These are phyloP conservation scores for Cheilosia soror DNA, from an alignment of 2,888 invertebrate species.

Conservation along the genomic window DNA sequence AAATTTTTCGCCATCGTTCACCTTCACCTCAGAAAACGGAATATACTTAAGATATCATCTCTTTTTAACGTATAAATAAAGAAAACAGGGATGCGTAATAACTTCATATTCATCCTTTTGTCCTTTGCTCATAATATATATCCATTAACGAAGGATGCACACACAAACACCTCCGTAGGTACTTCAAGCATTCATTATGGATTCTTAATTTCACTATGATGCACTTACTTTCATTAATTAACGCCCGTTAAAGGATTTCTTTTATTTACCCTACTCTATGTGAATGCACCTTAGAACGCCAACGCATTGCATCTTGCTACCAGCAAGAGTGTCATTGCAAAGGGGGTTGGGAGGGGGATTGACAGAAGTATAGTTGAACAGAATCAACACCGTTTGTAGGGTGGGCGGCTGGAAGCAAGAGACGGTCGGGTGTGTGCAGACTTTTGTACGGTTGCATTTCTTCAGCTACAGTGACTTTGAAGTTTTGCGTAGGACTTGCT, in stretches of 20 bases:
- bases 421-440: neutral
- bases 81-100: conserved; percentile 60
- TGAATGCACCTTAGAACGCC: conserved; percentile 6
- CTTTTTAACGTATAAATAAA: neutral
- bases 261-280: conserved; percentile 1
- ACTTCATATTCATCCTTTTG: conserved; percentile 43
- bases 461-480: conserved; percentile 56
- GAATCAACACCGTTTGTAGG: neutral
- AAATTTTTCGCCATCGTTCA: neutral
- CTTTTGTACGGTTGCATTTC: conserved; percentile 34
- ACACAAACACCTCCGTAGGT: neutral
- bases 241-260: conserved; percentile 66
- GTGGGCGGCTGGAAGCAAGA: neutral
- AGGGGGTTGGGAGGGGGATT: neutral
- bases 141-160: conserved; percentile 19
- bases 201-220: conserved; percentile 71
- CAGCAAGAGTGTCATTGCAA: conserved; percentile 9
- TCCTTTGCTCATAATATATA: conserved; percentile 14
- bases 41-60: conserved; percentile 15
- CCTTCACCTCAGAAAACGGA: conserved; percentile 30
- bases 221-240: conserved; percentile 75
- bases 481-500: conserved; percentile 50
- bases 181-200: conserved; percentile 53
- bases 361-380: neutral
- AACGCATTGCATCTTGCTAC: conserved; percentile 24